Evolutionary conservation across 2,888 invertebrate species (phyloP), one percentile per base, ranked within the genome.

Genomic region (Zygaena filipendulae): DNA sequence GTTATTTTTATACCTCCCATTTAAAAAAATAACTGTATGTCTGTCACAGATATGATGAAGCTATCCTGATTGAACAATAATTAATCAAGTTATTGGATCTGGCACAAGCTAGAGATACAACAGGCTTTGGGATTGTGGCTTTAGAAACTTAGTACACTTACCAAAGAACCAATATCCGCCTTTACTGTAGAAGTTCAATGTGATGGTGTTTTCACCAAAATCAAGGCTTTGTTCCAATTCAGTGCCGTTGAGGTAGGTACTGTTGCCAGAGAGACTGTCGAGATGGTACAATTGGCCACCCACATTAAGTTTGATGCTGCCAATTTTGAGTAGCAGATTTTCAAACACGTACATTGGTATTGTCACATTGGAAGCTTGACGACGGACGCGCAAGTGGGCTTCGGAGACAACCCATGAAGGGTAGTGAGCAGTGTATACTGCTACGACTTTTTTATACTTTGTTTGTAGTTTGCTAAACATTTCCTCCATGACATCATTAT

Each of bases 401-500:
- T 47, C 50, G 0, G 62, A 40, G 2, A 71, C 45, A 0, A 52
- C 56, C 74, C 70, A 75, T 0, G 87, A 86, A 1, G 84, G 81
- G 39, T 75, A 70, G 14, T 64, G 57, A 0, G 81, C 84, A 0
- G 87, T 86, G 45, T 85, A 86, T 0, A 87, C 34, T 1, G 77
- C 84, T 5, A 86, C 47, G 1, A 86, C 70, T 22, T 81, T 67
- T 3, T 56, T 51, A 33, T 82, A 49, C 8, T 63, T 49, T 2
- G 75, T 55, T 11, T 72, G 44, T 9, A 87, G 52, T 26, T 82
- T 61, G 1, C 66, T 57, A 41, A 81, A 75, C 42, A 82, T 69
- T 3, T 82, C 64, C 21, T 71, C 57, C 54, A 89, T 86, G 40
- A 82, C 74, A 3, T 64, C 69, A 67, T 87, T 84, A 50, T 88